These are phyloP conservation scores for Cryptophagus acutangulus DNA, from an alignment of 2,888 invertebrate species.

Conservation along the genomic window DNA sequence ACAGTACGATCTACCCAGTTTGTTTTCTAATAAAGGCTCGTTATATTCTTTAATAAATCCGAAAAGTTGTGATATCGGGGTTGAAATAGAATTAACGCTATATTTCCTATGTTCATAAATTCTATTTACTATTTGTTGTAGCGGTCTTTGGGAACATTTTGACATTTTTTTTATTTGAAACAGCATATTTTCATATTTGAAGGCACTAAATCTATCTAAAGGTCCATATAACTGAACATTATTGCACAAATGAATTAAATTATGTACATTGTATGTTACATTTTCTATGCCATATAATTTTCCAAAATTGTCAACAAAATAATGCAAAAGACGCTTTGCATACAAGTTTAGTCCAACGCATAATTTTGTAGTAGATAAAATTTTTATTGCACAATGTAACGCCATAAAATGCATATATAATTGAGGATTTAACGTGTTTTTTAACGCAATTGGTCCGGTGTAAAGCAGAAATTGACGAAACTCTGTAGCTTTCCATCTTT, in stretches of 20 bases:
- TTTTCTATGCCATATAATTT: slow-evolving; percentile 23
- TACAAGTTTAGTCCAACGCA: slow-evolving; percentile 16
- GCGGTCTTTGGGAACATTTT: too few relatives aligned
- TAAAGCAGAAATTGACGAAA: slow-evolving; percentile 28
- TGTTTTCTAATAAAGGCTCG: too few relatives aligned
- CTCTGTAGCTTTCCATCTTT: slow-evolving; percentile 14
- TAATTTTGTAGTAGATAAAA: too few relatives aligned
- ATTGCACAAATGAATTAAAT: slow-evolving; percentile 24
- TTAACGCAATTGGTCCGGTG: slow-evolving; percentile 25
- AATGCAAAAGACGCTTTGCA: slow-evolving; percentile 22
- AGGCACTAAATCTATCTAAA: slow-evolving; percentile 27
- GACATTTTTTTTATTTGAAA: neutral
- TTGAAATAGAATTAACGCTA: too few relatives aligned
- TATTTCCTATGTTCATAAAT: too few relatives aligned
- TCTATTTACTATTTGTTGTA: too few relatives aligned
- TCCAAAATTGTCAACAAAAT: slow-evolving; percentile 22
- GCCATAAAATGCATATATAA: slow-evolving; percentile 23
- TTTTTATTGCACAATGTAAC: slow-evolving; percentile 22
- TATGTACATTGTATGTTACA: slow-evolving; percentile 26
- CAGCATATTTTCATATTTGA: slow-evolving; percentile 22
- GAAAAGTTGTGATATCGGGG: too few relatives aligned
- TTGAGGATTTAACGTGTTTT: slow-evolving; percentile 15
- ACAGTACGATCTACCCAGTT: too few relatives aligned
- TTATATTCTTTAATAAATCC: too few relatives aligned
- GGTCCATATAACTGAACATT: slow-evolving; percentile 21